A percentile compares a stretch with the other conserved stretches of the same genome.
These are phyloP conservation scores for Lycophotia porphyrea DNA, from an alignment of 2,888 invertebrate species.

Conservation along the genomic window DNA sequence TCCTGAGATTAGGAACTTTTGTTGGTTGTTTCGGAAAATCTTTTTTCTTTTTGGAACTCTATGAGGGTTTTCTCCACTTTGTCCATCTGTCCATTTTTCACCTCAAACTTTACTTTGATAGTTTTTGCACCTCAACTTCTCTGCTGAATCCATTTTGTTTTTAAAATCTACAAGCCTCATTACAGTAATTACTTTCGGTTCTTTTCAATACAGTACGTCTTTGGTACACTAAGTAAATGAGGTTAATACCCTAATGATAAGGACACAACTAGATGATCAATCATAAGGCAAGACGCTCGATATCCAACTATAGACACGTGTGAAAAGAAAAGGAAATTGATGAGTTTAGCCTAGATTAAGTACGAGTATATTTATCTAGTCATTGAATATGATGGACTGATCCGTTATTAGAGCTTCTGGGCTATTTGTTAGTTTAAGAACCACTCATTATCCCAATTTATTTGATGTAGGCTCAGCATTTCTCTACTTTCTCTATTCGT, in stretches of 20 bases:
- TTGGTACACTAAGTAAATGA: constrained; percentile 11
- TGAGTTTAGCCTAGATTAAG: constrained; percentile 37
- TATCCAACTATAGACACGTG: constrained; percentile 27
- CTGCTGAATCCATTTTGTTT: background rate
- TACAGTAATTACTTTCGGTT: background rate
- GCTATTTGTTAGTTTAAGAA: constrained; percentile 12
- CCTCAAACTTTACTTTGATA: background rate
- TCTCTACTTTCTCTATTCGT: background rate
- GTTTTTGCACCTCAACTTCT: background rate
- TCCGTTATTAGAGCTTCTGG: constrained; percentile 40
- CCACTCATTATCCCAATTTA: background rate
- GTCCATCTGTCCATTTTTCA: background rate
- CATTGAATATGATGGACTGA: constrained; percentile 40
- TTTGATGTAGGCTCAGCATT: background rate
- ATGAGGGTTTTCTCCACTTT: background rate
- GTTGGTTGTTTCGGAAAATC: constrained; percentile 18
- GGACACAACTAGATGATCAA: constrained; percentile 35
- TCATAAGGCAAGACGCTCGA: constrained; percentile 39
- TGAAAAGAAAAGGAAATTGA: constrained; percentile 43
- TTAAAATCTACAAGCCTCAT: background rate
- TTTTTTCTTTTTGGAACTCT: constrained; percentile 28
- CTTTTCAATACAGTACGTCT: background rate
- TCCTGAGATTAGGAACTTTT: constrained; percentile 34
- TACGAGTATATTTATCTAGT: constrained; percentile 33
- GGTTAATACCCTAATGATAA: constrained; percentile 18